Evolutionary conservation across 2,888 invertebrate genomes (phyloP).

Genomic region (Himalopsyche anomala): DNA sequence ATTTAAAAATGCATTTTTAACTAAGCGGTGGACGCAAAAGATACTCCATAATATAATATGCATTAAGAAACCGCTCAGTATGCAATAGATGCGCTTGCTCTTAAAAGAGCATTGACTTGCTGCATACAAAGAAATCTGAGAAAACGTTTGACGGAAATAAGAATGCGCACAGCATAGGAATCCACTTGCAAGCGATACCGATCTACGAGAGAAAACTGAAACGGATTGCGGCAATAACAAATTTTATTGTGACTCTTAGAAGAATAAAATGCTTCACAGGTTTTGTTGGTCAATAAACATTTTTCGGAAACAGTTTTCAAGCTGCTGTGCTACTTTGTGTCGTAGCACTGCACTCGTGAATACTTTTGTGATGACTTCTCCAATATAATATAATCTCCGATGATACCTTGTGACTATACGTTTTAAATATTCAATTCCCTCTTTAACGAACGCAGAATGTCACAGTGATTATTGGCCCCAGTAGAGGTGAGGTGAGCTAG

Average conservation of each 20-base stretch:
- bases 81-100: not conserved
- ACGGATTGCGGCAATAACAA: not conserved
- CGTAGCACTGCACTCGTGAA: too few species aligned
- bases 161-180: not conserved
- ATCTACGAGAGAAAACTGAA: not conserved
- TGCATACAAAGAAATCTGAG: conserved; percentile 26
- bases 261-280: not conserved
- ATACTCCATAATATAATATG: too few species aligned
- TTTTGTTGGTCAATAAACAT: not conserved
- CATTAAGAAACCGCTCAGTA: not conserved
- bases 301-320: not conserved
- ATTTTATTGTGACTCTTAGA: not conserved
- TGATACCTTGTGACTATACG: too few species aligned
- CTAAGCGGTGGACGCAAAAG: too few species aligned
- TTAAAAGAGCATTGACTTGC: not conserved
- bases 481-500: too few species aligned
- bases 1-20: too few species aligned
- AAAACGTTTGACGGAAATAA: conserved; percentile 1
- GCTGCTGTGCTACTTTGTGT: not conserved
- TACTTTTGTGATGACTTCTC: too few species aligned
- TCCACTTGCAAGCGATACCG: not conserved
- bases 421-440: too few species aligned
- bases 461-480: too few species aligned
- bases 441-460: too few species aligned
- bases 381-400: too few species aligned